Percentiles rank a stretch among this genome's conserved stretches.
Conservation (phyloP, 2,797 vertebrate species). For the Syncerus caffer region DNA sequence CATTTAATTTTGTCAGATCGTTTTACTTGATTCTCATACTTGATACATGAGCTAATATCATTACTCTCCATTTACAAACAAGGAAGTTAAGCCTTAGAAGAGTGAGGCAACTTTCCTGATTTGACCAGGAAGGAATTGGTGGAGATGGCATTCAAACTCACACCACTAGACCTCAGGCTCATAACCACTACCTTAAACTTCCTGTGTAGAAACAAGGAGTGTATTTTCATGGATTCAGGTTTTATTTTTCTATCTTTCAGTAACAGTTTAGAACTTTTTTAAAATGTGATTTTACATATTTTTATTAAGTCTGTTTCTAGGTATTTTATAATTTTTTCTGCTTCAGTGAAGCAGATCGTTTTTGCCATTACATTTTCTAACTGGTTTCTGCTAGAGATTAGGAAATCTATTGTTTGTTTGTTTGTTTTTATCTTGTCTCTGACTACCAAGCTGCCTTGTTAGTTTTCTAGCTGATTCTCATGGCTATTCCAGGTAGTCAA, state of each 20-base stretch:
- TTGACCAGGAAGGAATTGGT: background rate
- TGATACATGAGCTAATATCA: background rate
- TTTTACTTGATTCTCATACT: background rate
- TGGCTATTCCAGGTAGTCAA: background rate
- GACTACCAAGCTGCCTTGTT: background rate
- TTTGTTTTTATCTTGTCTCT: background rate
- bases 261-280: background rate
- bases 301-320: background rate
- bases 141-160: background rate
- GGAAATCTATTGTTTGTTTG: background rate
- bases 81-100: background rate
- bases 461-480: conserved; percentile 23
- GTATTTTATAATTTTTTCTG: background rate
- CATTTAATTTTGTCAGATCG: background rate
- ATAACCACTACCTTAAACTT: background rate
- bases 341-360: background rate
- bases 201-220: background rate
- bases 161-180: background rate
- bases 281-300: background rate
- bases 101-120: background rate
- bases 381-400: background rate
- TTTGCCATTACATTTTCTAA: conserved; percentile 8
- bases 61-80: background rate
- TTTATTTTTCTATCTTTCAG: background rate
- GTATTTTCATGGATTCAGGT: background rate